Evolutionary conservation across 2,797 vertebrate genomes (phyloP).

Genomic region (Pangasius larnaudii): DNA sequence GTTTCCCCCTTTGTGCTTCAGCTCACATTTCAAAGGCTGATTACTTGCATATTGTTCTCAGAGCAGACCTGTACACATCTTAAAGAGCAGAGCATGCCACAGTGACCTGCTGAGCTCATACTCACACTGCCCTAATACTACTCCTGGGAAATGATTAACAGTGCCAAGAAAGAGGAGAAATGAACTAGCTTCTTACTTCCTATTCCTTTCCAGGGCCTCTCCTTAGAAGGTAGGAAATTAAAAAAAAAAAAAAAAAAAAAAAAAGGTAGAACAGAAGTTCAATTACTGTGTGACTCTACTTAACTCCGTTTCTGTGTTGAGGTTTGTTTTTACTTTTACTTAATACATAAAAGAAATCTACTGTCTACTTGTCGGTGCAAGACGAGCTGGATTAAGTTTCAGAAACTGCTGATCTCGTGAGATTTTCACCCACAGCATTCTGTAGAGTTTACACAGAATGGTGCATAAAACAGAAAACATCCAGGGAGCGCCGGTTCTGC

Average conservation of each 20-base stretch:
- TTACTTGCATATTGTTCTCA: constrained; percentile 59
- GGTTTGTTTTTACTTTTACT: background rate
- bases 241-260: no score
- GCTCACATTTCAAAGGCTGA: constrained; percentile 75
- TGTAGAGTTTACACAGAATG: background rate
- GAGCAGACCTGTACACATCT: constrained; percentile 56
- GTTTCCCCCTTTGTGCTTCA: constrained; percentile 63
- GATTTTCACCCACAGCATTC: background rate
- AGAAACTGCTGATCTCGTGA: background rate
- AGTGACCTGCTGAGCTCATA: constrained; percentile 8
- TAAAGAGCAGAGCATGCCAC: constrained; percentile 28
- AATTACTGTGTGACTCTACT: background rate
- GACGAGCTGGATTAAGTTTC: background rate
- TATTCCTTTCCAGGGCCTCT: background rate
- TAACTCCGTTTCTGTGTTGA: background rate
- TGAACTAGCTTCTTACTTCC: background rate
- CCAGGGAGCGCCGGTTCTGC: background rate
- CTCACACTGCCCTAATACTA: constrained; percentile 18
- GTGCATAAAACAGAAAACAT: background rate
- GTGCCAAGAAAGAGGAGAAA: background rate
- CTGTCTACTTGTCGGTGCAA: background rate
- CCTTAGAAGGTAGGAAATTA: background rate
- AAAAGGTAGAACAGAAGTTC: background rate
- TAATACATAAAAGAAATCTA: background rate
- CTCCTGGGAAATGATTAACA: constrained; percentile 11